Conservation (phyloP, 1,140 invertebrate species). For the Teleogryllus occipitalis region DNA sequence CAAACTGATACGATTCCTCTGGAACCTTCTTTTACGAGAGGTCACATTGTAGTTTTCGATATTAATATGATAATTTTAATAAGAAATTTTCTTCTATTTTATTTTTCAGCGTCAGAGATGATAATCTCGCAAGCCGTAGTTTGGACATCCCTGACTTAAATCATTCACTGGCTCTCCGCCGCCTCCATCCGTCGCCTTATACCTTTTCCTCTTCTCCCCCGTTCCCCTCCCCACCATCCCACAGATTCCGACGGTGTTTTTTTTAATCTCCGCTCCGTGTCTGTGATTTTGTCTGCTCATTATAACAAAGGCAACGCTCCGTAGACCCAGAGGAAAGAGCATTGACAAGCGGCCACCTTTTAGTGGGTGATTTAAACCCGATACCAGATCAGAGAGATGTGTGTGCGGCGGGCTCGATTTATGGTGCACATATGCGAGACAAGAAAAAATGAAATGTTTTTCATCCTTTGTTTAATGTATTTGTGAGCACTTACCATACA, state of each 20-base stretch:
- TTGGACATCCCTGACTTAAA: background rate
- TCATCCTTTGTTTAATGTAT: constrained; percentile 1
- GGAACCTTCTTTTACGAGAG: no score
- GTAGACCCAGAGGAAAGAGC: background rate
- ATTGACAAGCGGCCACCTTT: background rate
- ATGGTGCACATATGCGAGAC: background rate
- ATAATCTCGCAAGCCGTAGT: no score
- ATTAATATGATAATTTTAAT: no score
- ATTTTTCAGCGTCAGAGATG: no score
- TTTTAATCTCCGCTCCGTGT: background rate
- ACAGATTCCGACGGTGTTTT: background rate
- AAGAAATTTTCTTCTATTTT: no score
- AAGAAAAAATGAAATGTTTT: constrained; percentile 6
- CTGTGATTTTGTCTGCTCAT: background rate
- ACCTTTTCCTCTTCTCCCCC: background rate
- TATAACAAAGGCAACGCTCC: background rate
- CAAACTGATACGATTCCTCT: no score
- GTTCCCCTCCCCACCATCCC: background rate
- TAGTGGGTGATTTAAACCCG: background rate
- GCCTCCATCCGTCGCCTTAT: background rate
- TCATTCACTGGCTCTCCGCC: background rate
- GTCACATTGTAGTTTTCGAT: no score
- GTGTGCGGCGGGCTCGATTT: background rate
- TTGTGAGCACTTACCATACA: background rate
- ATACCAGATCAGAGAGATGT: background rate